Conservation (phyloP, 1,140 invertebrate genomes). For the Drosophila cardini region DNA sequence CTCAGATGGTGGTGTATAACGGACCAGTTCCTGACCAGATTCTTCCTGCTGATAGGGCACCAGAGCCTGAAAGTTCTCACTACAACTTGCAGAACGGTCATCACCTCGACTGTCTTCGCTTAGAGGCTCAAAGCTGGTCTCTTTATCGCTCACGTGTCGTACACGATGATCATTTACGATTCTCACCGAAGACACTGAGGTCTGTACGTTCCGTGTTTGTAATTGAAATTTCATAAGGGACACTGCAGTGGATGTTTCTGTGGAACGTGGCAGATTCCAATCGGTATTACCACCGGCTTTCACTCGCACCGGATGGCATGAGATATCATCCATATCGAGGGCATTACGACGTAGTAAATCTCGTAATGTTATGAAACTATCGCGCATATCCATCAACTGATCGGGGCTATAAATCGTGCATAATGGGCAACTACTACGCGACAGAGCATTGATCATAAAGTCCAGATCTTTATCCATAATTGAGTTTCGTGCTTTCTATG, state of each 20-base stretch:
- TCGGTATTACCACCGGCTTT: slow-evolving; percentile 54
- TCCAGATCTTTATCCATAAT: slow-evolving; percentile 64
- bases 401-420: slow-evolving; percentile 27
- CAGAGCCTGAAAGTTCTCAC: slow-evolving; percentile 26
- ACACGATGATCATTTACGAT: not conserved
- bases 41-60: slow-evolving; percentile 38
- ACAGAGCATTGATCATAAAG: slow-evolving; percentile 61
- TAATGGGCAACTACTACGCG: slow-evolving; percentile 43
- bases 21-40: slow-evolving; percentile 31
- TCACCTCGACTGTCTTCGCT: not conserved
- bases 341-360: slow-evolving; percentile 32
- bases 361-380: slow-evolving; percentile 51
- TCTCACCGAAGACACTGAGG: not conserved
- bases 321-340: not conserved
- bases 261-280: not conserved
- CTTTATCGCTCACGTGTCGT: not conserved
- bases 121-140: not conserved
- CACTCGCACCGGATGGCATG: slow-evolving; percentile 16
- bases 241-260: not conserved
- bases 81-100: not conserved
- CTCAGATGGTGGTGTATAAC: not conserved
- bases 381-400: slow-evolving; percentile 59
- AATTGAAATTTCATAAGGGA: not conserved
- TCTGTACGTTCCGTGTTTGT: not conserved
- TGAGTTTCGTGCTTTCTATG: not conserved